Percentiles rank a stretch among this genome's conserved stretches.
These are phyloP conservation scores for Cyanoderma ruficeps DNA, from an alignment of 2,113 vertebrate genomes.

Conservation along the genomic window DNA sequence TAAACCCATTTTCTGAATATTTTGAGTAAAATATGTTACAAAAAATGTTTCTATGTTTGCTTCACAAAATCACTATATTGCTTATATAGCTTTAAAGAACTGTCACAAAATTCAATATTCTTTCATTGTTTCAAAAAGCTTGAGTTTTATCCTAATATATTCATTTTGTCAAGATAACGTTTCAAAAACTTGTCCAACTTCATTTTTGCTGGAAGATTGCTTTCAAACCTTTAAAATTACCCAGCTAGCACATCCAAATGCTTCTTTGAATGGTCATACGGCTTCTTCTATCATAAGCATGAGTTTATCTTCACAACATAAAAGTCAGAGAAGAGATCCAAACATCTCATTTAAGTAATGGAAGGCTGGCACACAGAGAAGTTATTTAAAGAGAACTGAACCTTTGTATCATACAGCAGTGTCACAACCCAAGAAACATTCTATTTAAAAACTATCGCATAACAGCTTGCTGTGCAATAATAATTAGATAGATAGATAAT, in stretches of 20 bases:
- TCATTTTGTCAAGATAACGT: not conserved
- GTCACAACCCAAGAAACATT: not conserved
- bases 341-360: not conserved
- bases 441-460: not conserved
- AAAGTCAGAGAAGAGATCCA: not conserved
- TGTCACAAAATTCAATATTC: not conserved
- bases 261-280: not conserved
- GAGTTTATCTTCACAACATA: not conserved
- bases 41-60: not conserved
- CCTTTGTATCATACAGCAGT: not conserved
- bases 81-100: not conserved
- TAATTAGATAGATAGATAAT: not conserved
- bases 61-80: not conserved
- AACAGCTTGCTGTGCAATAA: not conserved
- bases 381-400: not conserved
- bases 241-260: not conserved
- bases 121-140: not conserved
- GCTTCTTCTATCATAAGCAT: not conserved
- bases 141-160: not conserved
- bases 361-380: not conserved
- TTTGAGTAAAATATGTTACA: not conserved
- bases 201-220: not conserved
- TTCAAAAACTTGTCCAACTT: not conserved
- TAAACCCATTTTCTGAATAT: not conserved
- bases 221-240: not conserved